A percentile compares a stretch with the other conserved stretches of the same genome.
Conservation (phyloP, 2,113 vertebrate genomes). For the Catagonus wagneri region DNA sequence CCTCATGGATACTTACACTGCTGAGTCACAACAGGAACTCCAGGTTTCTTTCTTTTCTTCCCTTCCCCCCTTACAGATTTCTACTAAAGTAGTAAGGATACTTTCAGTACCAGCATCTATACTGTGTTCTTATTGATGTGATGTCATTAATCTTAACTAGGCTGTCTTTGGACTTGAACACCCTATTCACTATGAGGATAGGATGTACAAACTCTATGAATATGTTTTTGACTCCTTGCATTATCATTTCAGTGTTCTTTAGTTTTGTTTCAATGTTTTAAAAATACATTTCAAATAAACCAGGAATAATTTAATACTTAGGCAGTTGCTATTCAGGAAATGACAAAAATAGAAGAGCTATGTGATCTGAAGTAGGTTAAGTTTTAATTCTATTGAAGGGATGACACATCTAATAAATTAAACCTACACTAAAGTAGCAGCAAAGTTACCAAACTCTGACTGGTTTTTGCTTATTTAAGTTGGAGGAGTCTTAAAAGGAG, state of each 20-base stretch:
- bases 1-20: too few relatives aligned
- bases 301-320: constrained; percentile 35
- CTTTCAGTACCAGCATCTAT: neutral
- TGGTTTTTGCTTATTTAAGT: neutral
- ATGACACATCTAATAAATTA: neutral
- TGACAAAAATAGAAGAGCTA: neutral
- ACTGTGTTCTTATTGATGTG: neutral
- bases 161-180: neutral
- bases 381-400: neutral
- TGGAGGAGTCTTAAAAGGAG: neutral
- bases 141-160: neutral
- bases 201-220: neutral
- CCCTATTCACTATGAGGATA: neutral
- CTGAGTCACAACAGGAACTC: too few relatives aligned
- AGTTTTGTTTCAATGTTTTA: constrained; percentile 26
- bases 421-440: neutral
- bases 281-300: constrained; percentile 43
- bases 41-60: neutral
- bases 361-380: neutral
- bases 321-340: neutral
- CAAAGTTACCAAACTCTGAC: neutral
- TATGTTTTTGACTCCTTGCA: constrained; percentile 10
- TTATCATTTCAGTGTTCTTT: constrained; percentile 1
- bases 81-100: neutral
- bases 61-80: neutral